Conservation (phyloP, 2,797 vertebrate genomes). For the Gephyroberyx darwinii region DNA sequence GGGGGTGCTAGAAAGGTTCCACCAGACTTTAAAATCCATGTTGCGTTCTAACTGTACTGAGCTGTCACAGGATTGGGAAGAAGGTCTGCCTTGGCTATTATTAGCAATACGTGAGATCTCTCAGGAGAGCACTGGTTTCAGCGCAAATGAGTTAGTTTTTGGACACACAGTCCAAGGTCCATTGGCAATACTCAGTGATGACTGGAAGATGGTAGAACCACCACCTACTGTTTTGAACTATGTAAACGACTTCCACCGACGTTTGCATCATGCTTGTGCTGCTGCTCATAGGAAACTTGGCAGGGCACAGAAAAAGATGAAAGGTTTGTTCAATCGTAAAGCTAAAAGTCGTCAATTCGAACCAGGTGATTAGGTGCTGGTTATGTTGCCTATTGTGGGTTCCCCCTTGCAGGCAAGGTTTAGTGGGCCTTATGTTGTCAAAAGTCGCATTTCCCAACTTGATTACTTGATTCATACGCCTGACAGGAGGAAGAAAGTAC, state of each 20-base stretch:
- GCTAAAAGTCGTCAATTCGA: background rate
- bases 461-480: conserved; percentile 2
- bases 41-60: background rate
- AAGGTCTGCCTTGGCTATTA: conserved; percentile 7
- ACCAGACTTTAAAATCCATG: background rate
- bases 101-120: background rate
- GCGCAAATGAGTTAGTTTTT: conserved; percentile 14
- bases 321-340: background rate
- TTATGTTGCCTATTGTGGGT: background rate
- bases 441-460: background rate
- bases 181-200: background rate
- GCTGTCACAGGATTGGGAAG: background rate
- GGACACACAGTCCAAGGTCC: background rate
- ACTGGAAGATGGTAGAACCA: background rate
- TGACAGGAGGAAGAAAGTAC: background rate
- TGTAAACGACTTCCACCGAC: background rate
- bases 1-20: too few relatives aligned
- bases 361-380: conserved; percentile 1
- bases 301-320: background rate
- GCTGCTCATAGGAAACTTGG: background rate
- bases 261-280: background rate
- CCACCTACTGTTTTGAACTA: background rate
- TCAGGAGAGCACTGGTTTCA: background rate
- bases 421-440: background rate
- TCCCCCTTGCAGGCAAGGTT: conserved; percentile 6